Evolutionary conservation across 2,888 invertebrate species (phyloP).

Genomic region (Mythimna lalbum): DNA sequence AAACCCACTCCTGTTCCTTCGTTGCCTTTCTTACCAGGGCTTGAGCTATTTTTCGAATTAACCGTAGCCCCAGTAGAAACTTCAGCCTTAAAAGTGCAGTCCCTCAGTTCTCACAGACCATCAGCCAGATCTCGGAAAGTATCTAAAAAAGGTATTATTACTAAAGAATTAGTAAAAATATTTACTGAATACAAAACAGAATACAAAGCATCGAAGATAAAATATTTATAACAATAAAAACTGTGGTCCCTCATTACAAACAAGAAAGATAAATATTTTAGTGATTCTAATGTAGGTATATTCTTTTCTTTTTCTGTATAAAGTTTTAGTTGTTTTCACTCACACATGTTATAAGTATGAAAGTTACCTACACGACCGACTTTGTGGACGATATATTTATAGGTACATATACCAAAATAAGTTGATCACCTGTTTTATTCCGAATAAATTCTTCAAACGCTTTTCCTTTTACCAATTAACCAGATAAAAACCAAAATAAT

Average conservation of each 20-base stretch:
- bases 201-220: no score
- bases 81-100: neutral
- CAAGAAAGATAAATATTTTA: no score
- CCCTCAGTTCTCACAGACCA: neutral
- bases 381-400: neutral
- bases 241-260: no score
- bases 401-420: neutral
- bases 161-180: neutral
- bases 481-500: neutral
- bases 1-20: no score
- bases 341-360: neutral
- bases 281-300: no score
- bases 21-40: no score
- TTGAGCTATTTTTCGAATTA: no score
- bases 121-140: neutral
- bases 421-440: neutral
- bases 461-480: constrained; percentile 1
- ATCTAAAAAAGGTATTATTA: neutral
- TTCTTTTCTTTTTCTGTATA: no score
- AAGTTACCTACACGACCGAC: neutral
- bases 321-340: no score
- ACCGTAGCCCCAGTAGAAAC: no score
- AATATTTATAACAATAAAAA: no score
- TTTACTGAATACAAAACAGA: no score
- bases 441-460: neutral